Conservation (phyloP, 2,113 vertebrate genomes). For the Erpornis zantholeuca region DNA sequence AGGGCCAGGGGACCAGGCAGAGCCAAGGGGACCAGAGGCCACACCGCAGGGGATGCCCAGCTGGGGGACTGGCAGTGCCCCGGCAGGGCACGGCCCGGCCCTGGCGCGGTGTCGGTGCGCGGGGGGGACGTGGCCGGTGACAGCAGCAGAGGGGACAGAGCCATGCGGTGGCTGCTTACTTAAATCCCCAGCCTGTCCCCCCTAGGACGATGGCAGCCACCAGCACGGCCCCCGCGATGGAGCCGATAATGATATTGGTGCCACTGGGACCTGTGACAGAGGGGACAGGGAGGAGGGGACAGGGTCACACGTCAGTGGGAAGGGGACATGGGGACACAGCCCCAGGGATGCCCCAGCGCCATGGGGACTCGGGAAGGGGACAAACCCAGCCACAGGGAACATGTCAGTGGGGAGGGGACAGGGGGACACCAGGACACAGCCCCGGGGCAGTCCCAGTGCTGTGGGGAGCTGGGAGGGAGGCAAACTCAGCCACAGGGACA, state of each 20-base stretch:
- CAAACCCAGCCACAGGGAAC: not conserved
- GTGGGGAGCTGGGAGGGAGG: not conserved
- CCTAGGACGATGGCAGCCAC: constrained; percentile 98
- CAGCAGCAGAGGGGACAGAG: constrained; percentile 45
- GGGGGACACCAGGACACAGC: not conserved
- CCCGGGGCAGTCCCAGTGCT: not conserved
- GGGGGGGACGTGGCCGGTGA: not conserved
- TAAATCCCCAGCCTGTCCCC: constrained; percentile 98
- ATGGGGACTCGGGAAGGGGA: not conserved
- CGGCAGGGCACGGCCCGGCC: not conserved
- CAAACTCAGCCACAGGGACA: constrained; percentile 52
- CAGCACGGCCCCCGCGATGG: constrained; percentile 95
- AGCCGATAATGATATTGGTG: constrained; percentile 99
- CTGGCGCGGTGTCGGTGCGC: not conserved
- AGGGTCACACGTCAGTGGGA: constrained; percentile 53
- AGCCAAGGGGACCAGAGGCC: not conserved
- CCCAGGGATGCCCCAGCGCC: not conserved
- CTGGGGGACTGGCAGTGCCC: not conserved
- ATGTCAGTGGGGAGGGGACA: not conserved
- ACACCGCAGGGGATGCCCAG: not conserved
- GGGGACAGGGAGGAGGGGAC: constrained; percentile 59
- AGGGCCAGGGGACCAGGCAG: not conserved
- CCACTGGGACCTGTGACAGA: constrained; percentile 92
- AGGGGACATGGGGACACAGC: not conserved
- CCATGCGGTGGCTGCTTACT: constrained; percentile 85